Evolutionary conservation across 2,888 invertebrate genomes (phyloP).

Genomic region (Drosophila nigricruria): DNA sequence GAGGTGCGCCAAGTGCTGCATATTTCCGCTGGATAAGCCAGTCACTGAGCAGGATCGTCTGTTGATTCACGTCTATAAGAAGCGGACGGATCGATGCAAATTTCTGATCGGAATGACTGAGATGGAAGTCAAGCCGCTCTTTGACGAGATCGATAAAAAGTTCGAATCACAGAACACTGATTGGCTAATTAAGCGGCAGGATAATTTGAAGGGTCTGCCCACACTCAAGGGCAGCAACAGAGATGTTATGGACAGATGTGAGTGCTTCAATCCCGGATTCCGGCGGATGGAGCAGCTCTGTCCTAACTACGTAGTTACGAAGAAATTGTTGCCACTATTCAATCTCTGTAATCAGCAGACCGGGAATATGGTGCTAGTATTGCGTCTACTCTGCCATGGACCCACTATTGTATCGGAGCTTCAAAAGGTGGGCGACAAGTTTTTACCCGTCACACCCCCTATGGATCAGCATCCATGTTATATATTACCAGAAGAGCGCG

Average conservation of each 20-base stretch:
- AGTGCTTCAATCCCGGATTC: slow-evolving; percentile 63
- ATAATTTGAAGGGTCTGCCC: slow-evolving; percentile 55
- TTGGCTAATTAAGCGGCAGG: slow-evolving; percentile 57
- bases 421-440: slow-evolving; percentile 7
- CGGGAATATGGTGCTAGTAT: slow-evolving; percentile 82
- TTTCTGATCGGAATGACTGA: slow-evolving; percentile 37
- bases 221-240: slow-evolving; percentile 51
- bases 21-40: slow-evolving; percentile 2
- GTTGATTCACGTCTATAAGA: slow-evolving; percentile 81
- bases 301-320: slow-evolving; percentile 74
- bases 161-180: slow-evolving; percentile 72
- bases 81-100: slow-evolving; percentile 67
- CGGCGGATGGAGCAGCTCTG: slow-evolving; percentile 75
- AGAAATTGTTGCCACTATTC: slow-evolving; percentile 79
- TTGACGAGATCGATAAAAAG: slow-evolving; percentile 76
- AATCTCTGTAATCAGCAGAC: slow-evolving; percentile 79
- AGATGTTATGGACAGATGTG: slow-evolving; percentile 47
- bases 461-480: slow-evolving; percentile 46
- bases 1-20: slow-evolving; percentile 5
- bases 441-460: not conserved
- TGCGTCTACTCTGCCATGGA: slow-evolving; percentile 83
- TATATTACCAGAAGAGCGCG: not conserved
- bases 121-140: slow-evolving; percentile 42
- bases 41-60: slow-evolving; percentile 74
- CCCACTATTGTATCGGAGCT: slow-evolving; percentile 81